phyloP scores from a whole-genome alignment of 1,140 invertebrate species.

The Drosophila neocordata region DNA sequence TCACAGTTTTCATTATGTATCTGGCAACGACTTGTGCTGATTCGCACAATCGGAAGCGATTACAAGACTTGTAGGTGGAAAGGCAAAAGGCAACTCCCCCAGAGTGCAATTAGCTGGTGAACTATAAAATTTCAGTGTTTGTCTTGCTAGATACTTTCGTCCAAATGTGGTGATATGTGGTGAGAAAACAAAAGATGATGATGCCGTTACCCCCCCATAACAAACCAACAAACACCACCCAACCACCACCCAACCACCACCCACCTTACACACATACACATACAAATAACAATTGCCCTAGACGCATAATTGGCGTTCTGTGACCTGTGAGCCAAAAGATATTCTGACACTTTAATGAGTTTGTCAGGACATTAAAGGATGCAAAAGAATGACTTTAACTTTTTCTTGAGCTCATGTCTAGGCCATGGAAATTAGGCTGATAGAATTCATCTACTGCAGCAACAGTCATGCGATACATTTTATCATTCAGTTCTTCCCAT shows the following conservation, averaged over 20 bases:
- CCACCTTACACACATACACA: conserved; percentile 19
- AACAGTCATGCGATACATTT: conserved; percentile 89
- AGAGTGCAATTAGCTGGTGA: conserved; percentile 75
- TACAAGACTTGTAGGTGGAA: conserved; percentile 38
- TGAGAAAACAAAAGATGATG: conserved; percentile 36
- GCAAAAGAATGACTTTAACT: not conserved
- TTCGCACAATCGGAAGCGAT: conserved; percentile 70
- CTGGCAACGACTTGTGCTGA: conserved; percentile 65
- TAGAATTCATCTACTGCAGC: conserved; percentile 91
- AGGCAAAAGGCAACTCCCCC: conserved; percentile 48
- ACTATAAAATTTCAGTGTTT: conserved; percentile 81
- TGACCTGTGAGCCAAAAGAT: conserved; percentile 21
- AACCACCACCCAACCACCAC: not conserved
- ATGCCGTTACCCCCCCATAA: not conserved
- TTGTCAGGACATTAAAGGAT: conserved; percentile 1
- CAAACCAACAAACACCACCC: not conserved
- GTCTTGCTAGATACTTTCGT: conserved; percentile 74
- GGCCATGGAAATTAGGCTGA: conserved; percentile 88
- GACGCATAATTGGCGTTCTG: conserved; percentile 73
- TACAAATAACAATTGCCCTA: conserved; percentile 45
- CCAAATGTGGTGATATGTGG: conserved; percentile 23
- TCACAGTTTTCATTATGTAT: conserved; percentile 68
- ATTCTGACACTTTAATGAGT: conserved; percentile 51
- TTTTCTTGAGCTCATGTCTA: conserved; percentile 56
- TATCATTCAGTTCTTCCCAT: conserved; percentile 85